A percentile compares a stretch with the other conserved stretches of the same genome.
Evolutionary conservation across 2,113 vertebrate species (phyloP).

Genomic region (Gymnarchus niloticus): DNA sequence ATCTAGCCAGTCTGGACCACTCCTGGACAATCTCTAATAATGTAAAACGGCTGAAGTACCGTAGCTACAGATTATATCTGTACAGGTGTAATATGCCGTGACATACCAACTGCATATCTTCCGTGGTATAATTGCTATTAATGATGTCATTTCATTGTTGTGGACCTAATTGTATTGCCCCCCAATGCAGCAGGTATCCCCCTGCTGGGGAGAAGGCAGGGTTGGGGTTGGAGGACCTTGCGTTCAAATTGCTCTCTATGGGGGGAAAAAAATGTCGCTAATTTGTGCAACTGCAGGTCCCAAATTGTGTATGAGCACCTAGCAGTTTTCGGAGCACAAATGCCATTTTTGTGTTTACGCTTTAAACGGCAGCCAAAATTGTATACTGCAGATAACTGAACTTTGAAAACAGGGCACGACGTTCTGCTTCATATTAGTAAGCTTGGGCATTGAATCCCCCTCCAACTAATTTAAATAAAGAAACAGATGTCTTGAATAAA

Average conservation of each 20-base stretch:
- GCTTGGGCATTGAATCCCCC: not conserved
- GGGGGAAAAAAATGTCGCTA: not conserved
- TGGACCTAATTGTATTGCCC: not conserved
- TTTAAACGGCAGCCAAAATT: not conserved
- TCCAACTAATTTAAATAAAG: conserved; percentile 17
- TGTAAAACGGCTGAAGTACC: no score
- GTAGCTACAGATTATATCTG: not conserved
- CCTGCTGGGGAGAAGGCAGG: not conserved
- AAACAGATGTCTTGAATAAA: conserved; percentile 13
- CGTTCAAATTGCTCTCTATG: conserved; percentile 6
- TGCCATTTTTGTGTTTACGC: not conserved
- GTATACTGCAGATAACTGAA: not conserved
- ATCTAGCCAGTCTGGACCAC: not conserved
- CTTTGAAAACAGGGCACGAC: not conserved
- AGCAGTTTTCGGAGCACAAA: conserved; percentile 15
- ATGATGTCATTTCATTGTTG: not conserved
- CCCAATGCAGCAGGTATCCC: not conserved
- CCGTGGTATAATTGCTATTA: not conserved
- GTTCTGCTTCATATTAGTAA: not conserved
- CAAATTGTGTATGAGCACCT: conserved; percentile 22
- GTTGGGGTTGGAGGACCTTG: not conserved
- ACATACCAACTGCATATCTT: not conserved
- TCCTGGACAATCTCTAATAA: not conserved
- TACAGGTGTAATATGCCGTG: not conserved
- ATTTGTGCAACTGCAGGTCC: conserved; percentile 17